phyloP scores from a whole-genome alignment of 1,140 invertebrate species.

The Holotrichia oblita region DNA sequence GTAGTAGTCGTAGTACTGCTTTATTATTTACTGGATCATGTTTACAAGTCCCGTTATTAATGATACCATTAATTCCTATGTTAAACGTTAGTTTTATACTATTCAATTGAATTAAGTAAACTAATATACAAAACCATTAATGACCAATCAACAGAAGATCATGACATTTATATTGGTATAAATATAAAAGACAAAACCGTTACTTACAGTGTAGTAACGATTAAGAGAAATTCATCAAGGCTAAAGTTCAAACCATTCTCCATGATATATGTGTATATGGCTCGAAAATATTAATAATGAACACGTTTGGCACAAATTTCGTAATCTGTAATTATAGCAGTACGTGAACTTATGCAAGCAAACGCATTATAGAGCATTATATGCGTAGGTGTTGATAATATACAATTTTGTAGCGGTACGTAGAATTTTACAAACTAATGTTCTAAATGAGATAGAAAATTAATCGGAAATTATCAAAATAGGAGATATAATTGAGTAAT shows the following conservation, averaged over 20 bases:
- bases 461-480: neutral
- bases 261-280: neutral
- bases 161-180: neutral
- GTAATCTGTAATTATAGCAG: neutral
- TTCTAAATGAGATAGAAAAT: neutral
- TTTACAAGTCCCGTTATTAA: too few relatives aligned
- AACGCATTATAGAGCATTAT: neutral
- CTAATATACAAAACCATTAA: neutral
- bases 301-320: conserved; percentile 13
- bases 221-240: neutral
- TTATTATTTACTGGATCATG: too few relatives aligned
- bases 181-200: neutral
- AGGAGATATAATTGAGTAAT: too few relatives aligned
- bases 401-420: neutral
- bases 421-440: neutral
- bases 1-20: too few relatives aligned
- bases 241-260: neutral
- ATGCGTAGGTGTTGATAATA: conserved; percentile 10
- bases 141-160: neutral
- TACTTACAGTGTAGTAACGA: neutral
- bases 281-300: neutral
- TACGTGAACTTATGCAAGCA: neutral
- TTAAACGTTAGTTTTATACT: neutral
- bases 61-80: neutral
- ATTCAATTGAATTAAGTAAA: neutral